Conservation (phyloP, 1,140 invertebrate genomes). For the Drosophila santomea region DNA sequence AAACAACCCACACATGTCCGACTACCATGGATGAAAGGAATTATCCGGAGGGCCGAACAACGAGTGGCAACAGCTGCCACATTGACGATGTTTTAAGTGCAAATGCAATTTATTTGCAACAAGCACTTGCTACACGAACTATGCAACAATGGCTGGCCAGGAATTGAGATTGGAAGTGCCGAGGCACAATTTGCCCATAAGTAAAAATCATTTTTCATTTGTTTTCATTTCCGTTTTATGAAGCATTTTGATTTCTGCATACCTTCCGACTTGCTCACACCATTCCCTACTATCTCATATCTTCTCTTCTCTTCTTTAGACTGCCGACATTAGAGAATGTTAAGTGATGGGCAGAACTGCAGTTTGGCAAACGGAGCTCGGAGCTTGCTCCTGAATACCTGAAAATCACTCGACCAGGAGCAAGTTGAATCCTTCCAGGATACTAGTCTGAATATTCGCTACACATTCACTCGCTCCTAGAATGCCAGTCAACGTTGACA, state of each 20-base stretch:
- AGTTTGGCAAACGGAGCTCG: constrained; percentile 4
- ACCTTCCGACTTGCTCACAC: constrained; percentile 23
- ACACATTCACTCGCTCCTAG: constrained; percentile 23
- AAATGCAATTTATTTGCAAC: constrained; percentile 67
- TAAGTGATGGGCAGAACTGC: constrained; percentile 60
- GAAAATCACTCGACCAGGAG: constrained; percentile 38
- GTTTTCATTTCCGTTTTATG: constrained; percentile 79
- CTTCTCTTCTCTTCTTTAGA: neutral
- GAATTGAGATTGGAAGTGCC: constrained; percentile 5
- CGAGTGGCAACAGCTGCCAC: constrained; percentile 38
- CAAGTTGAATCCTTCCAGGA: constrained; percentile 14
- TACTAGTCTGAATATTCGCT: constrained; percentile 40
- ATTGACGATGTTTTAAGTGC: constrained; percentile 51
- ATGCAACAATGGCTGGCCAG: constrained; percentile 16
- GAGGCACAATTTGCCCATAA: constrained; percentile 68
- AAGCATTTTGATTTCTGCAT: constrained; percentile 74
- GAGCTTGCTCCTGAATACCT: constrained; percentile 40
- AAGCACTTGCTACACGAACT: constrained; percentile 43
- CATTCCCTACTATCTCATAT: neutral
- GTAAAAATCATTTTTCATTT: constrained; percentile 81
- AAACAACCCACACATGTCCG: constrained; percentile 17
- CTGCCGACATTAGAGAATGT: constrained; percentile 52
- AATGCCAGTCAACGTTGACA: constrained; percentile 67
- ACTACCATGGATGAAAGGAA: constrained; percentile 4
- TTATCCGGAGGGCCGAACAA: constrained; percentile 7